Evolutionary conservation across 2,113 vertebrate species (phyloP).

Genomic region (Microcebus lehilahytsara): DNA sequence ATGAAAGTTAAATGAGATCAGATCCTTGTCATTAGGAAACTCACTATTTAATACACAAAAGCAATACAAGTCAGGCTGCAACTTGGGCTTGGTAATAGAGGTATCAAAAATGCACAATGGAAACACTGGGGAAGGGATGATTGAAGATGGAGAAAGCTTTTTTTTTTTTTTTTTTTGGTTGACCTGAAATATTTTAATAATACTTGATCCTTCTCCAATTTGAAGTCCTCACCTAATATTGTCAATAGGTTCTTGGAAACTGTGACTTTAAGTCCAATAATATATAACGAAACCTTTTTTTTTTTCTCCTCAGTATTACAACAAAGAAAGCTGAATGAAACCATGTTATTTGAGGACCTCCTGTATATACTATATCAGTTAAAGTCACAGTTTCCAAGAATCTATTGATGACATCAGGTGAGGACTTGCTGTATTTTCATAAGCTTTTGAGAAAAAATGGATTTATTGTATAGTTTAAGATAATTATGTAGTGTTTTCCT

Average conservation of each 20-base stretch:
- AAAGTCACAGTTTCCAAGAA: neutral
- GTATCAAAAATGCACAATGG: neutral
- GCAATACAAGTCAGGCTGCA: neutral
- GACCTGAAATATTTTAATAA: constrained; percentile 5
- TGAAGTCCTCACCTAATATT: neutral
- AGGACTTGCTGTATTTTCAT: neutral
- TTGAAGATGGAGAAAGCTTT: neutral
- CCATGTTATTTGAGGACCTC: neutral
- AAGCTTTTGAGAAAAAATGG: neutral
- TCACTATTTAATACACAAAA: neutral
- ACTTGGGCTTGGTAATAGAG: neutral
- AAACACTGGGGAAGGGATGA: neutral
- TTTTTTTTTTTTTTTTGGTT: neutral
- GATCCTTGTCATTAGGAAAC: neutral
- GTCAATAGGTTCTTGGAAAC: neutral
- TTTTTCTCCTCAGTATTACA: neutral
- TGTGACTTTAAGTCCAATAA: neutral
- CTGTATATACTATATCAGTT: neutral
- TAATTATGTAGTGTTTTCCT: neutral
- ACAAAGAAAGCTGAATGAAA: neutral
- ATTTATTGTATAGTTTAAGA: neutral
- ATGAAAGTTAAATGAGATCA: neutral
- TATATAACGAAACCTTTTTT: neutral
- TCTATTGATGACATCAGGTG: neutral
- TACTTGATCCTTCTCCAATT: neutral